A percentile compares a stretch with the other conserved stretches of the same genome.
phyloP scores from a whole-genome alignment of 2,113 vertebrate species.

The Mesoclemmys tuberculata region DNA sequence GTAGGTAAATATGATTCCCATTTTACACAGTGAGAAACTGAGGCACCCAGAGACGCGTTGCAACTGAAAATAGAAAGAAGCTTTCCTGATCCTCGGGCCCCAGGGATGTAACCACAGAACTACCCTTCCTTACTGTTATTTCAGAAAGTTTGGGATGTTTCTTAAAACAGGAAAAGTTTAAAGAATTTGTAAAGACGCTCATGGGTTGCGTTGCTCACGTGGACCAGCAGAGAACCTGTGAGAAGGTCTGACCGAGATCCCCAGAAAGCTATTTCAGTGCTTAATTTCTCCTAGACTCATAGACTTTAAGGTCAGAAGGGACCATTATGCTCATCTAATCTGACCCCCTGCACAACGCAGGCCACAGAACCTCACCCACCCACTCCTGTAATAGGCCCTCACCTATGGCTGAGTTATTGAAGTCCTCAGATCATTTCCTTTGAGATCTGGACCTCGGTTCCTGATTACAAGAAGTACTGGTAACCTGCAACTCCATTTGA shows the following conservation, averaged over 20 bases:
- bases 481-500: background rate
- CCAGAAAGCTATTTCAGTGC: background rate
- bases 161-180: background rate
- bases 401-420: too few species aligned
- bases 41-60: background rate
- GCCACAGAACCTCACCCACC: too few species aligned
- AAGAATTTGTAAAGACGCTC: background rate
- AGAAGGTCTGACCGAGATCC: background rate
- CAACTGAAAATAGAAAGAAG: accelerated
- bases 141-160: too few species aligned
- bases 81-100: background rate
- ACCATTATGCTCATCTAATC: too few species aligned
- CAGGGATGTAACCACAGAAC: accelerated
- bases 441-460: background rate
- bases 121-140: background rate
- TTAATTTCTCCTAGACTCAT: background rate
- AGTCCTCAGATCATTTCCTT: too few species aligned
- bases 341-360: too few species aligned
- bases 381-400: too few species aligned
- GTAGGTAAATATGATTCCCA: background rate
- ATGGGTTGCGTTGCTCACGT: background rate
- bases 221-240: background rate
- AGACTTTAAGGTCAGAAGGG: too few species aligned
- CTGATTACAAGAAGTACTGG: background rate
- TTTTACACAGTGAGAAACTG: accelerated